phyloP scores from a whole-genome alignment of 2,888 invertebrate genomes.

The Agrotis exclamationis region DNA sequence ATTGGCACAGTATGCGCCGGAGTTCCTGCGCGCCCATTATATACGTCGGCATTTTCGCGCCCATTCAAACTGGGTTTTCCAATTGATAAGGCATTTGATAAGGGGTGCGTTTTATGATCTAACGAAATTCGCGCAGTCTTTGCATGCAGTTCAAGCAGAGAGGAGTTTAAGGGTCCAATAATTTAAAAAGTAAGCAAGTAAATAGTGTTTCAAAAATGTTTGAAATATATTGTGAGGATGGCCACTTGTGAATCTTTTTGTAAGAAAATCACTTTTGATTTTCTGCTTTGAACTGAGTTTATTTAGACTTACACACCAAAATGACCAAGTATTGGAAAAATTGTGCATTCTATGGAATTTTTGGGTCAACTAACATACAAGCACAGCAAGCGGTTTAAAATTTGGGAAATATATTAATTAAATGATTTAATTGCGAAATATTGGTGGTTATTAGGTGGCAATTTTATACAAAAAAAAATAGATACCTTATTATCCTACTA shows the following conservation, averaged over 20 bases:
- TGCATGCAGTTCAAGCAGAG: not conserved
- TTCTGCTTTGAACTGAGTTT: not conserved
- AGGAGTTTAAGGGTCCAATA: not conserved
- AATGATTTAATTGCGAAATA: too few species aligned
- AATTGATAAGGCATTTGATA: slow-evolving; percentile 44
- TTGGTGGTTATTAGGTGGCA: too few species aligned
- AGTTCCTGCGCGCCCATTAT: slow-evolving; percentile 67
- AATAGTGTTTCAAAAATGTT: too few species aligned
- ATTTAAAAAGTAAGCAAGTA: too few species aligned
- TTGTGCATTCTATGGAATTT: not conserved
- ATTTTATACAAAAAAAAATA: too few species aligned
- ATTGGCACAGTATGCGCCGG: slow-evolving; percentile 76
- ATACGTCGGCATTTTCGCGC: slow-evolving; percentile 59
- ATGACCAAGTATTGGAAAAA: not conserved
- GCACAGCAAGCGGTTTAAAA: not conserved
- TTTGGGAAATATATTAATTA: not conserved
- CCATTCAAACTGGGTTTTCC: slow-evolving; percentile 30
- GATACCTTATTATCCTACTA: too few species aligned
- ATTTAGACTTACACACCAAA: not conserved
- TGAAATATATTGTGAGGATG: not conserved
- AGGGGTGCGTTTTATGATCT: not conserved
- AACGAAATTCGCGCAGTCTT: not conserved
- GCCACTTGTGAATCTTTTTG: not conserved
- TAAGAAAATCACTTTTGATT: not conserved
- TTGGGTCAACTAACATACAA: not conserved